Evolutionary conservation across 2,113 vertebrate species (phyloP), one percentile per base, ranked within the genome.

Genomic region (Sinocyclocheilus rhinocerous): DNA sequence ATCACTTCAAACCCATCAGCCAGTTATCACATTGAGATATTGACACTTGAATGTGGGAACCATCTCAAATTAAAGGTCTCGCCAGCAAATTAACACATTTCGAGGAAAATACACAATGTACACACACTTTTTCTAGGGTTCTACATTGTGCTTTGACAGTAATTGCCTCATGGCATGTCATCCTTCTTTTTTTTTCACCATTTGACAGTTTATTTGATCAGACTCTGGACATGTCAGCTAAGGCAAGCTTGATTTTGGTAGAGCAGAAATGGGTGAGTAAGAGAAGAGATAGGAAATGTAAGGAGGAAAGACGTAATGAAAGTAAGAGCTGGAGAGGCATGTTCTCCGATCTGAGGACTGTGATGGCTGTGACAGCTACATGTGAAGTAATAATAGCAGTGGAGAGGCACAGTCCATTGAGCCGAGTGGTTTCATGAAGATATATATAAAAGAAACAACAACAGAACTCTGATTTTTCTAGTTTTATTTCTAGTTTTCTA

Each of bases 181-280:
- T 80, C 70, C 48, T 77, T 26, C 48, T 77, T 26, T 88, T 89
- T 65, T 12, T 45, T 22, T 33, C 73, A 48, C 45, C 11, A 67
- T 85, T 81, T 87, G 86, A 84, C 87, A 88, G 52, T 84, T 67
- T 81, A 72, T 87, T 81, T 80, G 86, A 87, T 88, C 76, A 77
- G 20, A 55, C 70, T 69, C 13, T 11, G 65, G n/a, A 50, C 63
- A 77, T 69, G 55, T 79, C 69, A 76, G 75, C 78, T 63, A 45
- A 24, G n/a, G 81, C 76, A 82, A 79, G 73, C 81, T 18, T 72
- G 76, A 57, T 81, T 84, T 77, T 79, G 26, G 50, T 61, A 50
- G 55, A 45, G 78, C 84, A 65, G 50, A 77, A 36, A 69, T 16
- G 45, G 42, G 59, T 24, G 52, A 84, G 78, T 86, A 12, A 57